Conservation (phyloP, 2,888 invertebrate species). For the Agrotis puta region DNA sequence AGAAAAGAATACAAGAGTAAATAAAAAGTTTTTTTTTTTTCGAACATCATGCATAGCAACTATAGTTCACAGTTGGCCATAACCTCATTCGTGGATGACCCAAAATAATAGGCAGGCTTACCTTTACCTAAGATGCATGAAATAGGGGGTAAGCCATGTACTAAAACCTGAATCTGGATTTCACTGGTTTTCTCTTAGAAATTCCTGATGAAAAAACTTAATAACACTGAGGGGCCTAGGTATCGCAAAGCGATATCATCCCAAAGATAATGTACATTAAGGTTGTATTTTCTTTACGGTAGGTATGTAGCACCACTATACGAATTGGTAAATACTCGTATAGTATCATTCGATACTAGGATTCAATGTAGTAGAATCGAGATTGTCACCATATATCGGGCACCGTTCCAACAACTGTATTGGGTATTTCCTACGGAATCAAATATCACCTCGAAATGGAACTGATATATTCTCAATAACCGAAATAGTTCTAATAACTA, state of each 20-base stretch:
- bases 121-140: background rate
- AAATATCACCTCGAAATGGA: conserved; percentile 6
- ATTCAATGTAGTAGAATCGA: conserved; percentile 44
- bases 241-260: background rate
- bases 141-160: background rate
- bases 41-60: background rate
- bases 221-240: background rate
- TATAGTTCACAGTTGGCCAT: background rate
- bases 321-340: background rate
- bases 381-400: conserved; percentile 45
- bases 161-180: background rate
- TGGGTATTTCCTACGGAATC: conserved; percentile 3
- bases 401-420: conserved; percentile 38
- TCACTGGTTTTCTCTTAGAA: background rate
- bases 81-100: background rate
- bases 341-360: conserved; percentile 23
- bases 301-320: background rate
- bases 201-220: background rate
- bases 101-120: background rate
- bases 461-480: background rate
- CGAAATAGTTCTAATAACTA: background rate
- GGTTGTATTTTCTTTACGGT: background rate
- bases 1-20: too few species aligned
- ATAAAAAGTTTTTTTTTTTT: too few species aligned
- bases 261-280: background rate